Evolutionary conservation across 2,888 invertebrate genomes (phyloP), one percentile per base, ranked within the genome.

Genomic region (Teinopalpus imperialis): DNA sequence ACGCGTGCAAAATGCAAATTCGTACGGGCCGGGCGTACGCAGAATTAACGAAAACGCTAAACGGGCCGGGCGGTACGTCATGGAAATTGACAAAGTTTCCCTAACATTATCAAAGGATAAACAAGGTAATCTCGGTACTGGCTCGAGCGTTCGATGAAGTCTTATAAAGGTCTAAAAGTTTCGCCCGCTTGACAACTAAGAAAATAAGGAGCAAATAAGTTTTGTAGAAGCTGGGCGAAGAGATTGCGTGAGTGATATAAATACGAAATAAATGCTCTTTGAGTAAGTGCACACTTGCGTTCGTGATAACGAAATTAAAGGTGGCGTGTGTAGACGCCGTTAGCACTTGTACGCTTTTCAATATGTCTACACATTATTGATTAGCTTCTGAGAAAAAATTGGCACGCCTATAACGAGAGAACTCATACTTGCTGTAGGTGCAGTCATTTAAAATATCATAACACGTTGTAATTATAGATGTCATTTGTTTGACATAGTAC

Each of bases 1-100:
- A 88, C 88, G 82, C 82, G 87, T 86, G 83, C 86, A 88, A 88
- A 88, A 88, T 88, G 88, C 88, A 88, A 88, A 88, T 88, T 83
- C 78, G 57, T 65, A 57, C 69, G 69, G 74, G 69, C 65, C 67
- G 61, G 65, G 66, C 63, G 74, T 75, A 80, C 80, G 82, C 78
- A 74, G 80, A 76, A 82, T 85, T 83, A 87, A 80, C 85, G 77
- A 74, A 74, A 81, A 76, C 69, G 60, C 66, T 54, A 48, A 56
- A 51, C 57, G 50, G 52, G 43, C 54, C 54, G 45, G 29, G 47
- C 46, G 49, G 48, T 52, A 34, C 77, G 73, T 86, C 83, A 81
- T 69, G 67, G 63, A 79, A 77, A 86, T 85, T 83, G 75, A 74
- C 81, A 81, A 86, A 87, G 75, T 85, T 86, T 63, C 68, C 73